phyloP scores from a whole-genome alignment of 1,140 invertebrate species.

The Probaryconus sp. region DNA sequence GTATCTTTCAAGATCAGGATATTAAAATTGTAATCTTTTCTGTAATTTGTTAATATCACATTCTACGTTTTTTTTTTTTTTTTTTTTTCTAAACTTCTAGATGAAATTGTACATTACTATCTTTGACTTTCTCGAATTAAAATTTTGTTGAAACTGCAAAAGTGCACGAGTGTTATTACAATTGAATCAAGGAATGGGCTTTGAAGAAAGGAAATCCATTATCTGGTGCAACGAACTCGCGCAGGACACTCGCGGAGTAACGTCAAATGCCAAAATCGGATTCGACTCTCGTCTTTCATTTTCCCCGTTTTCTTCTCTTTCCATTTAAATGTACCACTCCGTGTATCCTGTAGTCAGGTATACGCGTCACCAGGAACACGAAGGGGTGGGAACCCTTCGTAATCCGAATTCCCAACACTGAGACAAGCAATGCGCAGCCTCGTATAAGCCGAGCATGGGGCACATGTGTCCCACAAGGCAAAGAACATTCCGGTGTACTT shows the following conservation, averaged over 20 bases:
- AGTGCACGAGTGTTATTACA: no score
- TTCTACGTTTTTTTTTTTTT: no score
- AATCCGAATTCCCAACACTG: constrained; percentile 51
- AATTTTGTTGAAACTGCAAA: constrained; percentile 4
- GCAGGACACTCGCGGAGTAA: constrained; percentile 23
- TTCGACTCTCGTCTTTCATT: constrained; percentile 28
- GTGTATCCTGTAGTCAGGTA: constrained; percentile 15
- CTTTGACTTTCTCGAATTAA: background rate
- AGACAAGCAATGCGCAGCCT: constrained; percentile 49
- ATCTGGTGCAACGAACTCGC: constrained; percentile 6
- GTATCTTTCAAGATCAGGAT: no score
- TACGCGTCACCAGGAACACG: constrained; percentile 1
- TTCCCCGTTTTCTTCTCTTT: constrained; percentile 23
- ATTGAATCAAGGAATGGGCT: background rate
- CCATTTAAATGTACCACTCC: background rate
- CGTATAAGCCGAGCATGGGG: constrained; percentile 19
- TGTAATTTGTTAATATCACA: no score
- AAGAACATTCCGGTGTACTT: constrained; percentile 60
- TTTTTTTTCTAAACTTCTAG: no score
- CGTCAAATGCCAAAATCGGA: constrained; percentile 17
- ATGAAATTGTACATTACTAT: no score
- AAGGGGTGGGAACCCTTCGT: constrained; percentile 50
- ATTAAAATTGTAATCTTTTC: no score
- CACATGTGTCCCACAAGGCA: constrained; percentile 47
- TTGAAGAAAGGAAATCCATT: constrained; percentile 7